Conservation (phyloP, 1,140 invertebrate genomes). For the Ectropis grisescens region DNA sequence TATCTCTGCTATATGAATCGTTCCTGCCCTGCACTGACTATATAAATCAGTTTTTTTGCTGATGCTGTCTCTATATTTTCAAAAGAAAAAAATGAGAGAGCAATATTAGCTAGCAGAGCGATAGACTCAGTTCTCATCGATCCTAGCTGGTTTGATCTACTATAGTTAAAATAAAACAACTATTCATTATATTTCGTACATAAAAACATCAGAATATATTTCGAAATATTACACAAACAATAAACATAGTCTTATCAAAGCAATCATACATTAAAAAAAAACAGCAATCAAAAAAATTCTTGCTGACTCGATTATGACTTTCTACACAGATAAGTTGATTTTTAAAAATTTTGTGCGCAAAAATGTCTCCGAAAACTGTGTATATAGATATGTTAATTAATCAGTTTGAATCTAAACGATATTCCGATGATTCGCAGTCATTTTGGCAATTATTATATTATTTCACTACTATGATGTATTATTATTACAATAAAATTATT, state of each 20-base stretch:
- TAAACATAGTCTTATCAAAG: conserved; percentile 21
- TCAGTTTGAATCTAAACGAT: conserved; percentile 23
- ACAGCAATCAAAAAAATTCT: conserved; percentile 11
- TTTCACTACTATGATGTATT: too few relatives aligned
- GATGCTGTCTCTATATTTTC: too few relatives aligned
- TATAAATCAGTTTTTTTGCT: too few relatives aligned
- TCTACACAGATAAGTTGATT: conserved; percentile 4
- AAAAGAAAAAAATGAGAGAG: too few relatives aligned
- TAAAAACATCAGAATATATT: conserved; percentile 66
- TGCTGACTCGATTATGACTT: neutral
- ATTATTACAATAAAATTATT: too few relatives aligned
- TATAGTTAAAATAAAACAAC: too few relatives aligned
- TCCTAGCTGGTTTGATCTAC: too few relatives aligned
- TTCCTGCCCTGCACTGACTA: too few relatives aligned
- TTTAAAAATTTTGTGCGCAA: conserved; percentile 29
- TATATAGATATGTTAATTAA: conserved; percentile 27
- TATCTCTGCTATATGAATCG: too few relatives aligned
- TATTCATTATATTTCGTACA: too few relatives aligned
- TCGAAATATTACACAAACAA: conserved; percentile 56
- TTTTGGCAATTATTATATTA: conserved; percentile 7
- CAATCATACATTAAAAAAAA: conserved; percentile 20
- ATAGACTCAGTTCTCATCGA: too few relatives aligned
- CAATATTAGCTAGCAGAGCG: too few relatives aligned
- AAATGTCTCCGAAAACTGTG: conserved; percentile 22
- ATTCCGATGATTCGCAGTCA: conserved; percentile 20